Percentiles rank a stretch among this genome's conserved stretches.
phyloP scores from a whole-genome alignment of 1,140 invertebrate genomes.

The Drosophila neocordata region DNA sequence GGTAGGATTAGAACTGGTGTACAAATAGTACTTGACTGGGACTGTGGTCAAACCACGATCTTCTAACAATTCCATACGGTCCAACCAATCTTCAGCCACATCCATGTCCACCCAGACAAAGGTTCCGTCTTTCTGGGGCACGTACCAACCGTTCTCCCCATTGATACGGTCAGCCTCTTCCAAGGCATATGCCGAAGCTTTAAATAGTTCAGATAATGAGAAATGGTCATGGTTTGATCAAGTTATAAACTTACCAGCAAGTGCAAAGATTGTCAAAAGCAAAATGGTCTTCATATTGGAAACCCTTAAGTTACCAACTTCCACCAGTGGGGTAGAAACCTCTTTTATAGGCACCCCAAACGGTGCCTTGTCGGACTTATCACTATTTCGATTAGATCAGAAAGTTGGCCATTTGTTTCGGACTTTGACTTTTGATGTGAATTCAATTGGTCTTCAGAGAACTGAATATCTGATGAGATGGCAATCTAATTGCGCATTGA shows the following conservation, averaged over 20 bases:
- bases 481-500: conserved; percentile 17
- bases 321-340: background rate
- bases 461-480: conserved; percentile 16
- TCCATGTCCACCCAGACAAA: conserved; percentile 72
- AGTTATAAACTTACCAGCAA: conserved; percentile 49
- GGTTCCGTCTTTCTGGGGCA: conserved; percentile 65
- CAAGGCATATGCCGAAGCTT: conserved; percentile 54
- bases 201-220: background rate
- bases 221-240: background rate
- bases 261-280: conserved; percentile 44
- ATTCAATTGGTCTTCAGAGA: conserved; percentile 27
- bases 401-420: background rate
- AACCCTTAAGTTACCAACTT: conserved; percentile 30
- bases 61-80: conserved; percentile 45
- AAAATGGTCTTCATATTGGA: conserved; percentile 55
- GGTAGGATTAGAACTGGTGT: conserved; percentile 58
- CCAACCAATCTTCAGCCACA: conserved; percentile 56
- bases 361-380: conserved; percentile 16
- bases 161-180: conserved; percentile 61
- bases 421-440: background rate
- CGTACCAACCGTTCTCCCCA: conserved; percentile 77
- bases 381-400: background rate
- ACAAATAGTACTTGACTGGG: conserved; percentile 70
- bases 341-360: conserved; percentile 41
- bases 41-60: conserved; percentile 43